Evolutionary conservation across 2,113 vertebrate genomes (phyloP).

Genomic region (Tiliqua scincoides): DNA sequence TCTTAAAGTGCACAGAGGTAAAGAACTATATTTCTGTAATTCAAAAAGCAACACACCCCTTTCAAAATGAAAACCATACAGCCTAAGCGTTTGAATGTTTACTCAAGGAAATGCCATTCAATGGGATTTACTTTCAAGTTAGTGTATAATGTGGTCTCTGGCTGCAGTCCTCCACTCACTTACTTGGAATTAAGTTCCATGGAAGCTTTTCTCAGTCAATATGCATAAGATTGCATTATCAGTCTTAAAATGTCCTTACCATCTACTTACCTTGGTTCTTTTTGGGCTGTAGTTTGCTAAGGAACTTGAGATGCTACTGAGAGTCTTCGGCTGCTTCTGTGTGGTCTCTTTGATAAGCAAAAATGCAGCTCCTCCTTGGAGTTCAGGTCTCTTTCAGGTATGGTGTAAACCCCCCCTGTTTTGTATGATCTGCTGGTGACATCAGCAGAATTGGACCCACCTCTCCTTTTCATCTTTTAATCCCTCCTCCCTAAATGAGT

Average conservation of each 20-base stretch:
- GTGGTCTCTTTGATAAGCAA: neutral
- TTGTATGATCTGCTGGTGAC: constrained; percentile 15
- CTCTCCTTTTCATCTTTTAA: neutral
- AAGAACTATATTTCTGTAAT: neutral
- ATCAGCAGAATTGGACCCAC: constrained; percentile 16
- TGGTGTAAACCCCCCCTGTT: neutral
- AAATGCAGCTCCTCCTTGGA: neutral
- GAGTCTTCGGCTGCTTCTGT: neutral
- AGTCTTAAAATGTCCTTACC: neutral
- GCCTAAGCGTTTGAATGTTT: neutral
- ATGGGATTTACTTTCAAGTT: neutral
- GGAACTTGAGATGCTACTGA: neutral
- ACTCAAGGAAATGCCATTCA: neutral
- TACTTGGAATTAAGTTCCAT: neutral
- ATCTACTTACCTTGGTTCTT: neutral
- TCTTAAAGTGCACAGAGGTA: neutral
- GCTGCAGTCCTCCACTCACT: neutral
- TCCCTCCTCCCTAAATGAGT: neutral
- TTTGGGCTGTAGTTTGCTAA: neutral
- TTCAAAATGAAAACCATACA: neutral
- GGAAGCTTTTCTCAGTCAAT: neutral
- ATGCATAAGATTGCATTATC: neutral
- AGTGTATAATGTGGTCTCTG: rapidly evolving
- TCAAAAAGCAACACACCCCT: neutral
- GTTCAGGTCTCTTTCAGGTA: neutral